A percentile compares a stretch with the other conserved stretches of the same genome.
Evolutionary conservation across 2,113 vertebrate species (phyloP).

Genomic region (Gavia stellata): DNA sequence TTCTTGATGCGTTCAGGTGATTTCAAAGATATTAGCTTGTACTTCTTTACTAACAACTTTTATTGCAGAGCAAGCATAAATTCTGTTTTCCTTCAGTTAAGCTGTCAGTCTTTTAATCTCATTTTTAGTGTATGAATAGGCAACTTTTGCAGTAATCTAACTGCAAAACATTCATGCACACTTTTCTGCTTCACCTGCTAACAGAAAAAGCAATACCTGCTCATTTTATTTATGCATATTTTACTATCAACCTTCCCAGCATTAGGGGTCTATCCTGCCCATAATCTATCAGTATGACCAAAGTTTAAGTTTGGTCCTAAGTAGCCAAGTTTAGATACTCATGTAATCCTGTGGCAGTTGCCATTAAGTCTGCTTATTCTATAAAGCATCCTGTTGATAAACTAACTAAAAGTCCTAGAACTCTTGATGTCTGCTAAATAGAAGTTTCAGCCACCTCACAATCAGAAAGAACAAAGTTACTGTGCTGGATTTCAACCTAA

Average conservation of each 20-base stretch:
- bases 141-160: not conserved
- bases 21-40: not conserved
- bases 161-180: accelerated
- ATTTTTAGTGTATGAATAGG: not conserved
- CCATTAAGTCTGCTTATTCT: not conserved
- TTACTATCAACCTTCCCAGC: not conserved
- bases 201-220: not conserved
- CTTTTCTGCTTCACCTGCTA: not conserved
- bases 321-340: not conserved
- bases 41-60: not conserved
- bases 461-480: not conserved
- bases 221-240: not conserved
- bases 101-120: not conserved
- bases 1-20: not conserved
- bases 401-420: not conserved
- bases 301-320: not conserved
- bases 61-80: not conserved
- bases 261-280: too few relatives aligned
- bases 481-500: not conserved
- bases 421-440: not conserved
- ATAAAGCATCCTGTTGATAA: not conserved
- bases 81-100: not conserved
- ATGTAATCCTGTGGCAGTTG: not conserved
- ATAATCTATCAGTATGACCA: not conserved
- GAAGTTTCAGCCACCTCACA: not conserved